A percentile compares a stretch with the other conserved stretches of the same genome.
These are phyloP conservation scores for Melipona bicolor DNA, from an alignment of 2,888 invertebrate species.

Conservation along the genomic window DNA sequence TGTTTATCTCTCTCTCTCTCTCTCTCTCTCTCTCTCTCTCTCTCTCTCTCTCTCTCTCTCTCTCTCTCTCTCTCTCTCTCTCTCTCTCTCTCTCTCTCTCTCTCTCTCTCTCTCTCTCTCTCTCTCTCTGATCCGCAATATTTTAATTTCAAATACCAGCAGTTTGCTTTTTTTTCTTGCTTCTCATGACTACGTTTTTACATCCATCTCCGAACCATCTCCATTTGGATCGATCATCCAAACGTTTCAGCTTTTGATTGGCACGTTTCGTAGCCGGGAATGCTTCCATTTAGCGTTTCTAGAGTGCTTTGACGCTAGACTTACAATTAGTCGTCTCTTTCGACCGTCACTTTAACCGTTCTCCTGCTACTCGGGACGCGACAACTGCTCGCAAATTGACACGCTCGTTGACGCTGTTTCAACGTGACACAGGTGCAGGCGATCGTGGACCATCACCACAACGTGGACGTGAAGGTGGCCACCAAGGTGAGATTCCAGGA, in stretches of 20 bases:
- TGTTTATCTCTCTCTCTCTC: background rate
- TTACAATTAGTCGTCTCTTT: constrained; percentile 66
- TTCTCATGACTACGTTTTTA: constrained; percentile 35
- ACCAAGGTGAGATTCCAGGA: constrained; percentile 96
- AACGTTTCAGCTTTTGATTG: constrained; percentile 78
- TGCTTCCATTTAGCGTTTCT: constrained; percentile 76
- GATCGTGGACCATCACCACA: constrained; percentile 96
- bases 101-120: background rate
- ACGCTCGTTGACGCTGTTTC: background rate
- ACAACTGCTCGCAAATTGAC: background rate
- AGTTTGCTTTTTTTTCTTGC: constrained; percentile 63
- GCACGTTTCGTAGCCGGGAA: constrained; percentile 78
- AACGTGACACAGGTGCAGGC: constrained; percentile 91
- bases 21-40: background rate
- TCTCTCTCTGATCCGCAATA: background rate
- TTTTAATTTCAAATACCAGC: constrained; percentile 13
- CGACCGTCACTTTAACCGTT: constrained; percentile 54
- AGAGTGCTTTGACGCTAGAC: constrained; percentile 79
- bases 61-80: background rate
- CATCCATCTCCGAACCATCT: constrained; percentile 25
- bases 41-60: background rate
- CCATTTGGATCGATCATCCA: constrained; percentile 39
- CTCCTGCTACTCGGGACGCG: constrained; percentile 39
- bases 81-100: background rate
- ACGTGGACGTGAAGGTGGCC: constrained; percentile 89